These are phyloP conservation scores for Nesogale talazaci DNA, from an alignment of 2,113 vertebrate species.

Conservation along the genomic window DNA sequence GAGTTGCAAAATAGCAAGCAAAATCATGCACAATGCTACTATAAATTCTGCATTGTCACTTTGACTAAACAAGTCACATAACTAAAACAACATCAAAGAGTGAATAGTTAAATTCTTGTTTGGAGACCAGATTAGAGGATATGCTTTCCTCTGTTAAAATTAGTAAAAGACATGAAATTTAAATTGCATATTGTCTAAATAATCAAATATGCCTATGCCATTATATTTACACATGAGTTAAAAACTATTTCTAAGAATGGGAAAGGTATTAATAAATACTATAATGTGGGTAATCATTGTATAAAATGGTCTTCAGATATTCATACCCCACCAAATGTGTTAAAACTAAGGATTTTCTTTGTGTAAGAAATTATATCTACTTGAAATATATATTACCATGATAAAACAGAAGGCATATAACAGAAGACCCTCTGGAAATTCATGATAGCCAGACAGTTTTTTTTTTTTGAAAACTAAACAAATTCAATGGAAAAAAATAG, in stretches of 20 bases:
- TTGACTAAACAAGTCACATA: not conserved
- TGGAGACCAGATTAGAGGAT: too few species aligned
- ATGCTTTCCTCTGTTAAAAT: not conserved
- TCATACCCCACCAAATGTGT: not conserved
- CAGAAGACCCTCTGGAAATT: not conserved
- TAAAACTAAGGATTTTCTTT: too few species aligned
- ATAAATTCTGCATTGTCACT: not conserved
- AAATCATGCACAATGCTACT: not conserved
- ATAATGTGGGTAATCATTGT: not conserved
- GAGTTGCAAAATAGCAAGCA: not conserved
- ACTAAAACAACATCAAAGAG: not conserved
- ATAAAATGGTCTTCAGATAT: not conserved
- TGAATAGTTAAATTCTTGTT: too few species aligned
- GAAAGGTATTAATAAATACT: not conserved
- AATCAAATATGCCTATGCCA: not conserved
- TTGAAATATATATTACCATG: not conserved
- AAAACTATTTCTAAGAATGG: not conserved
- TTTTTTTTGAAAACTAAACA: too few species aligned
- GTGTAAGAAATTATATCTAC: not conserved
- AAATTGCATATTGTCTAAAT: not conserved
- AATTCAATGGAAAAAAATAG: constrained; percentile 2
- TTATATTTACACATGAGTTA: not conserved
- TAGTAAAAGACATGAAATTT: not conserved
- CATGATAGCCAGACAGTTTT: constrained; percentile 43
- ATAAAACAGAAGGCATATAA: not conserved